Percentiles rank a stretch among this genome's conserved stretches.
phyloP scores from a whole-genome alignment of 1,140 invertebrate genomes.

The Alviniconcha marisindica region DNA sequence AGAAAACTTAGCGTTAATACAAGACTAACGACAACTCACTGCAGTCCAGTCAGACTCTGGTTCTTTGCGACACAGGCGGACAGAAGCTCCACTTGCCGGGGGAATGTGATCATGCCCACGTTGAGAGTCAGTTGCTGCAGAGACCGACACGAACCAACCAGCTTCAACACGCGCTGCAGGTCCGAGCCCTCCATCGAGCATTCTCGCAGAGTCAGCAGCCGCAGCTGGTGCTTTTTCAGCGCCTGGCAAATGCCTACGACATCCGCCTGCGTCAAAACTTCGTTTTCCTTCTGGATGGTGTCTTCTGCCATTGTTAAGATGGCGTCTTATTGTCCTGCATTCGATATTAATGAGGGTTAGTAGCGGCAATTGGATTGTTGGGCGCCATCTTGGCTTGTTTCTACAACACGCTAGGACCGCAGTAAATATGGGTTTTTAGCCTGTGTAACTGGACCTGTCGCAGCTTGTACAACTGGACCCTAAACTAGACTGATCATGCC shows the following conservation, averaged over 20 bases:
- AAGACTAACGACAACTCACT: slow-evolving; percentile 70
- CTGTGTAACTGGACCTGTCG: background rate
- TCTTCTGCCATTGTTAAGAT: slow-evolving; percentile 37
- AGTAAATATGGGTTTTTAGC: background rate
- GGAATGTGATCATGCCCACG: slow-evolving; percentile 58
- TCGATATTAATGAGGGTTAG: background rate
- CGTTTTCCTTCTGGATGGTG: slow-evolving; percentile 45
- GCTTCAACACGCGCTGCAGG: slow-evolving; percentile 60
- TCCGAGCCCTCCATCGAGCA: slow-evolving; percentile 58
- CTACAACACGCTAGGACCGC: slow-evolving; percentile 33
- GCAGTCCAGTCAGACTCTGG: slow-evolving; percentile 58
- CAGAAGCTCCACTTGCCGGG: slow-evolving; percentile 54
- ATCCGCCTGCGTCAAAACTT: slow-evolving; percentile 47
- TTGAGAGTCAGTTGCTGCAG: slow-evolving; percentile 65
- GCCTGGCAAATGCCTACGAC: slow-evolving; percentile 49
- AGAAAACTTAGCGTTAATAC: no score
- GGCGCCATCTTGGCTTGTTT: slow-evolving; percentile 27
- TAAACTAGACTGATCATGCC: slow-evolving; percentile 31
- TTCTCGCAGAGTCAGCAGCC: slow-evolving; percentile 58
- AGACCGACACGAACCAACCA: slow-evolving; percentile 52
- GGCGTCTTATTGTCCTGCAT: background rate
- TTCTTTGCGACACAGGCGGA: slow-evolving; percentile 59
- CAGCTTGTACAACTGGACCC: slow-evolving; percentile 27
- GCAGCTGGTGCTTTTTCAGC: slow-evolving; percentile 45
- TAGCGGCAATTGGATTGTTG: background rate